Evolutionary conservation across 1,140 invertebrate genomes (phyloP).

Genomic region (Nixonia krombeini): DNA sequence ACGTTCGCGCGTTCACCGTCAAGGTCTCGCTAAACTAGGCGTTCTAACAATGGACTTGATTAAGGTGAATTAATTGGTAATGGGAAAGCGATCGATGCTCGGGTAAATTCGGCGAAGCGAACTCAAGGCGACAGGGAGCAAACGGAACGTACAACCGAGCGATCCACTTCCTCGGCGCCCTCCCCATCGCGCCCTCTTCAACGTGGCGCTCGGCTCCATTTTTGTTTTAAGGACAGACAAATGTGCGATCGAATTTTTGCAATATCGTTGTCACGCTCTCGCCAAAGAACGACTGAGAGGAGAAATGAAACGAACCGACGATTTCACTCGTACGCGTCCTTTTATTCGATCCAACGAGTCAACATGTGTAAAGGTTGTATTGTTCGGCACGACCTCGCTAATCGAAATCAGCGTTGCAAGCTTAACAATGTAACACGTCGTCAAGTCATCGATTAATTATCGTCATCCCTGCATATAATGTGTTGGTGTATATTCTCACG

Average conservation of each 20-base stretch:
- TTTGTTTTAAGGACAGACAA: too few relatives aligned
- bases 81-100: conserved; percentile 41
- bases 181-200: conserved; percentile 3
- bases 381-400: too few relatives aligned
- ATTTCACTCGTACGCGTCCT: too few relatives aligned
- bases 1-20: conserved; percentile 36
- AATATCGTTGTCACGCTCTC: too few relatives aligned
- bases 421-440: conserved; percentile 4
- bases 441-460: conserved; percentile 15
- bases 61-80: conserved; percentile 43
- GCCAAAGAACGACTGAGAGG: too few relatives aligned
- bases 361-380: too few relatives aligned
- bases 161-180: too few relatives aligned
- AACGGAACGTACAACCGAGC: too few relatives aligned
- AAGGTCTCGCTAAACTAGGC: conserved; percentile 53
- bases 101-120: conserved; percentile 34
- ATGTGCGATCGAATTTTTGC: too few relatives aligned
- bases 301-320: conserved; percentile 7
- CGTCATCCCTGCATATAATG: conserved; percentile 9
- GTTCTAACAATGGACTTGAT: conserved; percentile 51
- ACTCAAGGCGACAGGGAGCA: conserved; percentile 18
- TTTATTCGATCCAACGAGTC: too few relatives aligned
- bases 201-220: too few relatives aligned
- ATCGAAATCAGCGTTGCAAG: background rate
- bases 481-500: conserved; percentile 24